Conservation (phyloP, 2,888 invertebrate species). For the Apocheima hispidaria region DNA sequence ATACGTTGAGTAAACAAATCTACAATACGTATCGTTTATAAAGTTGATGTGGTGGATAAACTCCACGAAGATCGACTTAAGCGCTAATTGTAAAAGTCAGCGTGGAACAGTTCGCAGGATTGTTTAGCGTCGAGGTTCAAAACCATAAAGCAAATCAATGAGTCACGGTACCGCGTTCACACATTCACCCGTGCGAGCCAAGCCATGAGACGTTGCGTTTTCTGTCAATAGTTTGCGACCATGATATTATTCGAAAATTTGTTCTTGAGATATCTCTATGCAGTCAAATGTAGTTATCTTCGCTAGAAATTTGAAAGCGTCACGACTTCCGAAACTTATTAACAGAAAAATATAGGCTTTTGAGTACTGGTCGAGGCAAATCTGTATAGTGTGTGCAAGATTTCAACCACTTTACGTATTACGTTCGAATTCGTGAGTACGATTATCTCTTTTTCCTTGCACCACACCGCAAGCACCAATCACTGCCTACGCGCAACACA, state of each 20-base stretch:
- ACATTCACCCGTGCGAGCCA: constrained; percentile 42
- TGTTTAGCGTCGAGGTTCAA: constrained; percentile 59
- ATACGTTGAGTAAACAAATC: constrained; percentile 16
- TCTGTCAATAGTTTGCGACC: constrained; percentile 15
- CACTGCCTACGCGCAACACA: constrained; percentile 59
- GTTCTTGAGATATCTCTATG: background rate
- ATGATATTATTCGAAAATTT: constrained; percentile 16
- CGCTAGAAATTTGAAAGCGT: background rate
- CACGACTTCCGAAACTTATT: background rate
- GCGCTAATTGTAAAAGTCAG: constrained; percentile 51
- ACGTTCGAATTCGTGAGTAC: no score
- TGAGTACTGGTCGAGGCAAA: no score
- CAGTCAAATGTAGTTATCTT: background rate
- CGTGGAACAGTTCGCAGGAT: constrained; percentile 55
- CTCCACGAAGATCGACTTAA: constrained; percentile 41
- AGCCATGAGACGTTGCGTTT: constrained; percentile 48
- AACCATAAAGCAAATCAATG: constrained; percentile 63
- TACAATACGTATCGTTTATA: constrained; percentile 33
- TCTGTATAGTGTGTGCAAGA: no score
- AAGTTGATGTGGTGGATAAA: constrained; percentile 33
- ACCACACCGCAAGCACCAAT: constrained; percentile 49
- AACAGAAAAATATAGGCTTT: background rate
- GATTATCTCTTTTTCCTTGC: constrained; percentile 44
- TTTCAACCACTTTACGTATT: no score
- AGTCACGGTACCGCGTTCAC: constrained; percentile 57